phyloP scores from a whole-genome alignment of 2,113 vertebrate species.

The Elephas maximus region DNA sequence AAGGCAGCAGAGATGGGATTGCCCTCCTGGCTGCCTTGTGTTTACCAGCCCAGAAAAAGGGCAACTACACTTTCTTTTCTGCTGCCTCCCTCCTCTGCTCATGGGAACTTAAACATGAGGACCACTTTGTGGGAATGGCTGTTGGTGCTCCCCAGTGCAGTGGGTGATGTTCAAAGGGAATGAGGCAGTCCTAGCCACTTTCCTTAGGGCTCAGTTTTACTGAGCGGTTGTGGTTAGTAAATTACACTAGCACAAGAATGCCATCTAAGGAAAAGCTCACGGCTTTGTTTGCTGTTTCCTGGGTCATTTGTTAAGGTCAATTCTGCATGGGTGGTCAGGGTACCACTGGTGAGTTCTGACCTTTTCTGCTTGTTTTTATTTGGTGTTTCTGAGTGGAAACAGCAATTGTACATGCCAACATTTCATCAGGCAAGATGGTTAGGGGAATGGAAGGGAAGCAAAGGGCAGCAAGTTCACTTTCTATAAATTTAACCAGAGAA shows the following conservation, averaged over 20 bases:
- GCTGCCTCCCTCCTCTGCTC: too few relatives aligned
- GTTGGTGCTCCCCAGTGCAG: not conserved
- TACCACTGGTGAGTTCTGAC: conserved; percentile 82
- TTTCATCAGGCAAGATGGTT: conserved; percentile 73
- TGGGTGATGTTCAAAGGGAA: rapidly evolving
- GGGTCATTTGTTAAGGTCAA: conserved; percentile 67
- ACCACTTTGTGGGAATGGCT: not conserved
- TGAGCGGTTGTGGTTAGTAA: not conserved
- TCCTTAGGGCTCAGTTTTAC: not conserved
- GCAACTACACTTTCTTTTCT: not conserved
- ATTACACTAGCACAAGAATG: rapidly evolving
- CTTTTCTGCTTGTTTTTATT: conserved; percentile 86
- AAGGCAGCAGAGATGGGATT: not conserved
- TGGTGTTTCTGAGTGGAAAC: conserved; percentile 83
- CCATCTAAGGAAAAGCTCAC: conserved; percentile 56
- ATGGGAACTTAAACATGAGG: too few relatives aligned
- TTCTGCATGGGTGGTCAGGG: conserved; percentile 80
- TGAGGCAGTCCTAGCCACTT: too few relatives aligned
- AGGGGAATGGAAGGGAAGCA: conserved; percentile 50
- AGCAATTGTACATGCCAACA: conserved; percentile 82
- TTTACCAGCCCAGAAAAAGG: too few relatives aligned
- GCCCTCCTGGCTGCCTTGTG: not conserved
- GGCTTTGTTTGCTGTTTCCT: conserved; percentile 73
- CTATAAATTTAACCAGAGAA: conserved; percentile 54
- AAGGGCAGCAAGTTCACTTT: conserved; percentile 50